Evolutionary conservation across 2,797 vertebrate species (phyloP), one percentile per base, ranked within the genome.

Genomic region (Perodicticus potto): DNA sequence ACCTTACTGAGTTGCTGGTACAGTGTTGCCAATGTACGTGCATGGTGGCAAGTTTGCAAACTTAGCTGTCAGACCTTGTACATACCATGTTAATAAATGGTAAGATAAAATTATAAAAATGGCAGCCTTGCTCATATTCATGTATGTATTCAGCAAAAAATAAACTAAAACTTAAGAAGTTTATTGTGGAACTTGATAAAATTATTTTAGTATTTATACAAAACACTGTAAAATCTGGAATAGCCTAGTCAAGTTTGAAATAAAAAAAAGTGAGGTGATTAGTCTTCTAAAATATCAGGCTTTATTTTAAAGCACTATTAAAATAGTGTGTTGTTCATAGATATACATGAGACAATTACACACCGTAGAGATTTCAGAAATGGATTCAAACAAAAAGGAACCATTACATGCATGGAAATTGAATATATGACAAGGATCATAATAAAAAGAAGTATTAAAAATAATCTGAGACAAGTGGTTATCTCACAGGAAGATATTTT

Each of bases 171-270:
- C 34, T 53, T 81, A 86, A 77, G 32, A 77, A 3, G 6, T 32
- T 43, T 94, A 90, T 29, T 17, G 43, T 67, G n/a, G 34, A 45
- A 67, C 7, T 76, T 83, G 59, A 87, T 8, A 86, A 70, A 93
- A 91, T 57, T 32, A 74, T 90, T n/a, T 94, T 76, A 87, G 93
- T 91, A 82, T 82, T 65, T 23, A n/a, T 57, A 29, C 0, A 89
- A 95, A 78, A 17, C 14, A 63, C 45, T 22, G 40, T 76, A 69
- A 69, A 74, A 22, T 88, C 25, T 40, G 55, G 45, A 91, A 91
- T 72, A 80, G 8, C 12, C 32, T 81, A 67, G 27, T 20, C 69
- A 86, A 86, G 85, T 63, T 34, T 69, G n/a, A 87, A 93, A 55
- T 45, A 73, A 87, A 94, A 88, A 1, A 59, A 87, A 29, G 20